These are phyloP conservation scores for Thaleichthys pacificus DNA, from an alignment of 2,797 vertebrate species.

Conservation along the genomic window DNA sequence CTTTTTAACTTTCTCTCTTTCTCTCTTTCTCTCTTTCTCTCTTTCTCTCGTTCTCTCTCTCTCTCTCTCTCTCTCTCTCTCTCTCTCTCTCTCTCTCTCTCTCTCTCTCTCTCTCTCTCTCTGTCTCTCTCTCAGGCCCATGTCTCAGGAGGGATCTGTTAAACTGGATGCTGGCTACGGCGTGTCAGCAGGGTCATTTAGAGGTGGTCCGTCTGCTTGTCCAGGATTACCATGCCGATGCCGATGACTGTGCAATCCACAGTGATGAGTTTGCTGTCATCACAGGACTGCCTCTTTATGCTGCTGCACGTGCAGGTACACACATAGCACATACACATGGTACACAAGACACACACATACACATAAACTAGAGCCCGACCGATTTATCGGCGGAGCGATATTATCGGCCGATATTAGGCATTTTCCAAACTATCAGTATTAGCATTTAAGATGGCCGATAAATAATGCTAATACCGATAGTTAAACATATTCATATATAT, in stretches of 20 bases:
- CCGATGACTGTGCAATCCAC: conserved; percentile 81
- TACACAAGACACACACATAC: conserved; percentile 4
- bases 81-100: neutral
- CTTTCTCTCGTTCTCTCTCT: neutral
- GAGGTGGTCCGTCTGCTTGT: conserved; percentile 85
- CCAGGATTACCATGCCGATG: conserved; percentile 80
- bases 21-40: neutral
- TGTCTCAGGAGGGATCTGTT: conserved; percentile 78
- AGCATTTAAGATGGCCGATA: no score
- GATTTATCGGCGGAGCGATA: no score
- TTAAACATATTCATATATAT: no score
- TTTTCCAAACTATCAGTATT: no score
- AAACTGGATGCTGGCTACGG: conserved; percentile 89
- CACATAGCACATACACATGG: neutral
- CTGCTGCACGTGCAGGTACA: conserved; percentile 86
- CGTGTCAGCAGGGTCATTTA: conserved; percentile 87
- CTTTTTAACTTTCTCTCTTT: neutral
- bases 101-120: neutral
- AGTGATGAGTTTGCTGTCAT: conserved; percentile 87
- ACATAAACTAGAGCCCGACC: neutral
- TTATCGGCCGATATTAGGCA: no score
- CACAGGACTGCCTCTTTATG: conserved; percentile 85
- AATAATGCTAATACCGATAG: no score
- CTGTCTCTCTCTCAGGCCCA: conserved; percentile 61
- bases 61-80: neutral